Base-by-base conservation (phyloP, 2,888 invertebrate species). In the Amphipyra berbera region DNA sequence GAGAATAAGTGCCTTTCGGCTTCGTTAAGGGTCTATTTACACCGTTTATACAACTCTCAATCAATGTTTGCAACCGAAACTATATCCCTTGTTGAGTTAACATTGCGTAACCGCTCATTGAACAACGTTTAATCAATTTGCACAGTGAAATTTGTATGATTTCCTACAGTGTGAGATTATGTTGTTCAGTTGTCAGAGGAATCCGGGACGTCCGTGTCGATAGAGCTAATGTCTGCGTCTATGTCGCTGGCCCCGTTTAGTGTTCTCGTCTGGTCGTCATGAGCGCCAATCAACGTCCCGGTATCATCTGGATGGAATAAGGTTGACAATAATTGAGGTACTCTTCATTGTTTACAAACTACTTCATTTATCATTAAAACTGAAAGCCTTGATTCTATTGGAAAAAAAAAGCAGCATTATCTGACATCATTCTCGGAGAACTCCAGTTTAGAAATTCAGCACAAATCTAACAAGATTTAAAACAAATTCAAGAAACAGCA, bases 221-320 rank as follows among this genome's bases (percentile, higher is more conserved):
- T 63, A 1, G 94, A 94, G 62, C 94, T 94, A 54, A 93, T 83
- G 60, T 94, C 94, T 0, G 93, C 94, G 30, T 94, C 94, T 1
- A 82, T 76, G 55, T 92, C 93, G 47, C 92, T 93, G 4, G 83
- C 76, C 0, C 75, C 73, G 45, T 63, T 65, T 4, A 61, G 6
- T 0, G 27, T 42, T 27, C 61, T 41, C 2, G 46, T 35, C 3
- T 44, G 57, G 15, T 21, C 40, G 1, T 33, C 40, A 6, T 35
- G 67, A n/a, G 33, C 41, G 12, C 37, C 45, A 10, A 12, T 40
- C 15, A 49, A 12, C 10, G 27, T 35, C 12, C 49, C 49, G 7
- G 30, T 7, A 6, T 44, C 56, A 40, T 70, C 71, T 72, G 38
- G 4, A 48, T 13, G 21, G 21, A 45, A 12, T 12, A 2, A 12